Evolutionary conservation across 1,140 invertebrate species (phyloP).

Genomic region (Uloborus diversus): DNA sequence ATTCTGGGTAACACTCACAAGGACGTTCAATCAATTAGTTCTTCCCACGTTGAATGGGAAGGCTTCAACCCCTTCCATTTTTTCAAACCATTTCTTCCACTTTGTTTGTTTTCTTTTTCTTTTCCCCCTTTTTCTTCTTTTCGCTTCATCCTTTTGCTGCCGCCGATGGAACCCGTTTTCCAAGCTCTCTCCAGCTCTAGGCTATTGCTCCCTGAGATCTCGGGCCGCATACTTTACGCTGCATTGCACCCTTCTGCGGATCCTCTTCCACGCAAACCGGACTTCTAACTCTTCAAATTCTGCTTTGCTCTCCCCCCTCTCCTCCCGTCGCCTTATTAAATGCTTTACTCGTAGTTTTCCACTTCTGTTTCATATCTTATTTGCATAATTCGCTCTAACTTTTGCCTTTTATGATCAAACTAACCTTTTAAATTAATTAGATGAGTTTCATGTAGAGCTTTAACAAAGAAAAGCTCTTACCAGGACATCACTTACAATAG

Average conservation of each 20-base stretch:
- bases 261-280: not conserved
- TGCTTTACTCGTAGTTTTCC: not conserved
- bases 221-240: slow-evolving; percentile 28
- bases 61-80: slow-evolving; percentile 19
- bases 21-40: slow-evolving; percentile 49
- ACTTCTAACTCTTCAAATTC: not conserved
- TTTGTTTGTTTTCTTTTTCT: not conserved
- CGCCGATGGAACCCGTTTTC: slow-evolving; percentile 13
- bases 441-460: no score
- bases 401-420: no score
- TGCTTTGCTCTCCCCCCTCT: not conserved
- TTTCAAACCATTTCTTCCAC: not conserved
- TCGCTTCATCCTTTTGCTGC: not conserved
- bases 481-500: no score
- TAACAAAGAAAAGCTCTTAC: no score
- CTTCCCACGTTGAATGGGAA: slow-evolving; percentile 39
- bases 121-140: slow-evolving; percentile 1
- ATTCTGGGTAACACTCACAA: slow-evolving; percentile 2
- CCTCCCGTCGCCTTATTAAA: not conserved
- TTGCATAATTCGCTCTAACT: not conserved
- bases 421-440: no score
- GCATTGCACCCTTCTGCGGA: not conserved
- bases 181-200: slow-evolving; percentile 22
- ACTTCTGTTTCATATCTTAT: not conserved
- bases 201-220: slow-evolving; percentile 12